phyloP scores from a whole-genome alignment of 2,888 invertebrate genomes.

The Orchesella flavescens region DNA sequence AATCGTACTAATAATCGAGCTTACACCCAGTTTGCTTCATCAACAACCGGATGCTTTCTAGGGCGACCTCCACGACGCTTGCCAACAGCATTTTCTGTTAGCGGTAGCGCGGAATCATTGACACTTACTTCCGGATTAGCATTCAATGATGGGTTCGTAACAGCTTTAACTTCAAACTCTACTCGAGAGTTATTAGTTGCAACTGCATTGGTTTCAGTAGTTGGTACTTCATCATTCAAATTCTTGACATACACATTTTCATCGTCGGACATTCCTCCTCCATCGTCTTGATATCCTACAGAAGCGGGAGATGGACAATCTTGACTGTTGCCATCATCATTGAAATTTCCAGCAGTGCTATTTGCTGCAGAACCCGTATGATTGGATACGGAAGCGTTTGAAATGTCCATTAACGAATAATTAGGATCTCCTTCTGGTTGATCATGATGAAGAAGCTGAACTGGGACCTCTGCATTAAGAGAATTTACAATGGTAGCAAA shows the following conservation, averaged over 20 bases:
- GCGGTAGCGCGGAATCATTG: too few relatives aligned
- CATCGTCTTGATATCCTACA: not conserved
- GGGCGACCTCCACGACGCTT: too few relatives aligned
- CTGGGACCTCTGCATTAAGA: not conserved
- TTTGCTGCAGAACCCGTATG: not conserved
- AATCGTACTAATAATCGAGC: too few relatives aligned
- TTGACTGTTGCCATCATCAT: conserved; percentile 28
- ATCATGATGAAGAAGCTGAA: not conserved
- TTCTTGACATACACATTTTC: conserved; percentile 23
- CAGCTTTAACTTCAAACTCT: too few relatives aligned
- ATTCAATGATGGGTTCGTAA: too few relatives aligned
- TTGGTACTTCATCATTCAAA: conserved; percentile 10
- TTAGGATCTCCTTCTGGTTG: not conserved
- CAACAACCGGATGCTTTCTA: too few relatives aligned
- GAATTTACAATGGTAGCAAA: not conserved
- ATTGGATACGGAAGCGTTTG: conserved; percentile 10
- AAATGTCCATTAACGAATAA: conserved; percentile 34
- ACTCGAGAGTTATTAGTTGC: too few relatives aligned
- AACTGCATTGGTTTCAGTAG: too few relatives aligned
- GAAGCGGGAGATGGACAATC: conserved; percentile 40
- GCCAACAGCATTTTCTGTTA: too few relatives aligned
- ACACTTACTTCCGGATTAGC: too few relatives aligned
- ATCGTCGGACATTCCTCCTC: not conserved
- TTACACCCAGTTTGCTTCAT: too few relatives aligned
- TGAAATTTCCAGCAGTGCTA: not conserved